A percentile compares a stretch with the other conserved stretches of the same genome.
Conservation (phyloP, 1,140 invertebrate genomes). For the Chlorops oryzae region DNA sequence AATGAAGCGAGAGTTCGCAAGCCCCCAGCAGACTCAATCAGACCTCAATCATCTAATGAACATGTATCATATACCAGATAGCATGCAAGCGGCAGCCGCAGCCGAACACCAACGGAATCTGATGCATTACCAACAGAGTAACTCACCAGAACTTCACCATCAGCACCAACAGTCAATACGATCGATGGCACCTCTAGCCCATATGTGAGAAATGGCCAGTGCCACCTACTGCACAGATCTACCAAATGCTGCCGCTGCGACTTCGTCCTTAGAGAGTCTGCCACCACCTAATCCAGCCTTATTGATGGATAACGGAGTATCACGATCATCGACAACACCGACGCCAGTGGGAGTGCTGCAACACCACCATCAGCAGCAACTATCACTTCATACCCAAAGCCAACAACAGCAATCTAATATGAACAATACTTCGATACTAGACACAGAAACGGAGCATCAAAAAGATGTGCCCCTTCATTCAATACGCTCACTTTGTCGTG, state of each 20-base stretch:
- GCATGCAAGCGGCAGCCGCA: slow-evolving; percentile 45
- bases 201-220: slow-evolving; percentile 64
- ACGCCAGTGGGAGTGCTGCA: slow-evolving; percentile 13
- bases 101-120: slow-evolving; percentile 49
- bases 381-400: slow-evolving; percentile 27
- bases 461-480: too few relatives aligned
- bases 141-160: slow-evolving; percentile 44
- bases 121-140: slow-evolving; percentile 42
- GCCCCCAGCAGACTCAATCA: slow-evolving; percentile 42
- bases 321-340: slow-evolving; percentile 23
- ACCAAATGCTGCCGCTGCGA: slow-evolving; percentile 23
- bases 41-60: slow-evolving; percentile 59
- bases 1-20: slow-evolving; percentile 64
- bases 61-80: slow-evolving; percentile 57
- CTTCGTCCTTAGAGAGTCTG: slow-evolving; percentile 24
- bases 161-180: slow-evolving; percentile 56
- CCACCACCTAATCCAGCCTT: slow-evolving; percentile 14
- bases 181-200: slow-evolving; percentile 62
- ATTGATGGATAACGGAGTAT: too few relatives aligned
- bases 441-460: background rate
- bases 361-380: slow-evolving; percentile 25
- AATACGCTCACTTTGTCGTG: too few relatives aligned
- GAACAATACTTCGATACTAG: background rate
- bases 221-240: slow-evolving; percentile 14
- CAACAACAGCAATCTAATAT: background rate